Base-by-base conservation (phyloP, 64 coral and sea anemone species). In the Hydrozoanthus tunicans region DNA sequence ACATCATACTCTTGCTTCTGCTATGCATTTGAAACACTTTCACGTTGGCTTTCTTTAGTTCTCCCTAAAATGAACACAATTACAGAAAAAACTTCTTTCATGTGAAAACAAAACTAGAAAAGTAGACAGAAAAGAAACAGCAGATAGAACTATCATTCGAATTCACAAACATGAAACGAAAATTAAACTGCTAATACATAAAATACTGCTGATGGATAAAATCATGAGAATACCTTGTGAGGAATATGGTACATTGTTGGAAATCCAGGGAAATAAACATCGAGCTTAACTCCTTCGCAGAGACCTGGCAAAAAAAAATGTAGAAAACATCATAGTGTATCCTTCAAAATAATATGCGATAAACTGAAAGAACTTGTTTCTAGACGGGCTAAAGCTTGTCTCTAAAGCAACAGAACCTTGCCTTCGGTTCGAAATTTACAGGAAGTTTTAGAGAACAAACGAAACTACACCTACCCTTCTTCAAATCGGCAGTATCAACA, bases 11-110 rank as follows among this genome's bases (percentile, higher is more conserved):
- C 43, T 94, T 89, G 53, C 83, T 79, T 23, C 88, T 86, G 69
- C 94, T 95, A 43, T 96, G 94, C 94, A 96, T 96, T 67, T 96
- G 92, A 58, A 99, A 99, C 17, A 99, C 97, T 82, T 94, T 99
- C 8, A 99, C 97, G 73, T 64, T 92, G 53, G 92, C 94, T 74
- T 99, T 99, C 90, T 74, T 93, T 56, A 96, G 73, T 67, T 95
- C 79, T 20, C 91, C 97, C 97, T 99, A 10, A n/a, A 91, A 91
- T 32, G 32, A 51, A 3, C 13, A 26, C 11, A 72, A 12, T 51
- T 15, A 56, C 4, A 43, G 0, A 58, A 14, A 78, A 68, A 26
- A 43, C 32, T 0, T 43, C 32, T 43, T 43, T 43, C 32, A 43
- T 43, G 32, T 43, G 32, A 43, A 20, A 43, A 43, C 32, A 43